Evolutionary conservation across 2,888 invertebrate species (phyloP).

Genomic region (Apamea crenata): DNA sequence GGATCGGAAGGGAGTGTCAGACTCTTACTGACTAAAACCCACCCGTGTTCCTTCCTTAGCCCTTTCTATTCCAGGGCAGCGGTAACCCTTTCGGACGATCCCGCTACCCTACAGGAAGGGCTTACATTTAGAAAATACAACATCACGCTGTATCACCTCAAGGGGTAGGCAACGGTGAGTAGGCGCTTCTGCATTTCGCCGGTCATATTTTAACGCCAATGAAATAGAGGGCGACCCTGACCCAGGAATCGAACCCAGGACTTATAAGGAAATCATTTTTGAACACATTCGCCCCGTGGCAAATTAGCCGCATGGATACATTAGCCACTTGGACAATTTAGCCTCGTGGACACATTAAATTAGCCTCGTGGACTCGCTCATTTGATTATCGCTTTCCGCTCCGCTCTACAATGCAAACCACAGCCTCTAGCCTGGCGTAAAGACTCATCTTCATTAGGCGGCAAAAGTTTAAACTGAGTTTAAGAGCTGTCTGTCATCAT

Average conservation of each 20-base stretch:
- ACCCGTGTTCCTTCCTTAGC: no score
- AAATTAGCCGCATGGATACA: neutral
- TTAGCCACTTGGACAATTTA: no score
- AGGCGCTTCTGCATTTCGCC: no score
- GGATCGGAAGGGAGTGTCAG: no score
- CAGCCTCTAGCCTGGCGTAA: slow-evolving; percentile 9
- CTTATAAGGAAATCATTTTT: neutral
- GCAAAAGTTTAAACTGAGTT: neutral
- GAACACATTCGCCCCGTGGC: neutral
- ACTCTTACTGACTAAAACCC: no score
- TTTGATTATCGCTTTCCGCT: neutral
- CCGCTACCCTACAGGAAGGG: no score
- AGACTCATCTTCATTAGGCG: slow-evolving; percentile 20
- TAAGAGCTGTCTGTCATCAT: neutral
- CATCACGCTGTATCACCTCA: neutral
- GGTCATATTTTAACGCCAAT: neutral
- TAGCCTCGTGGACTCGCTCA: neutral
- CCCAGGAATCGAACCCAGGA: slow-evolving; percentile 9
- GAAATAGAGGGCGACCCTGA: neutral
- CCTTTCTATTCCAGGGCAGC: no score
- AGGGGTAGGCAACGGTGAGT: neutral
- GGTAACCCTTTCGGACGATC: no score
- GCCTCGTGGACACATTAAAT: no score
- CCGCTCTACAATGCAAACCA: slow-evolving; percentile 7
- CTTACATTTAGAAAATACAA: neutral